phyloP scores from a whole-genome alignment of 2,888 invertebrate genomes.

The Sphinx pinastri region DNA sequence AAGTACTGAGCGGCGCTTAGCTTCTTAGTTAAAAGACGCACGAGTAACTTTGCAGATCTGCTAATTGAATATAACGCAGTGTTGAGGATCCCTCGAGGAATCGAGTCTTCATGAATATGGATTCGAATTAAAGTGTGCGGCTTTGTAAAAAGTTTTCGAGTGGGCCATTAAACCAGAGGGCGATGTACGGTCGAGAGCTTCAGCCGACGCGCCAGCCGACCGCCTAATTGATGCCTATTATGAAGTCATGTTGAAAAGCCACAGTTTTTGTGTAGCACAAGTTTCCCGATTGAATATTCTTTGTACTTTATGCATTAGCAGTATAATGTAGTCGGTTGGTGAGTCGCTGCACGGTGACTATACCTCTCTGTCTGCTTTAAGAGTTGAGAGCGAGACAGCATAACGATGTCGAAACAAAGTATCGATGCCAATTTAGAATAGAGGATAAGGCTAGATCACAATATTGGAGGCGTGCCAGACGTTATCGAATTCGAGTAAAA shows the following conservation, averaged over 20 bases:
- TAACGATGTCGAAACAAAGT: slow-evolving; percentile 43
- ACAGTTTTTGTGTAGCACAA: slow-evolving; percentile 11
- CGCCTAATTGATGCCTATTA: slow-evolving; percentile 27
- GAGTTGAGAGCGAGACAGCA: slow-evolving; percentile 14
- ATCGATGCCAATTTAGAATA: slow-evolving; percentile 41
- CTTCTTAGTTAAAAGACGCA: slow-evolving; percentile 42
- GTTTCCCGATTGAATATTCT: slow-evolving; percentile 3
- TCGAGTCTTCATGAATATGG: slow-evolving; percentile 74
- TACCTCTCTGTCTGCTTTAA: neutral
- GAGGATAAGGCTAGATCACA: slow-evolving; percentile 39
- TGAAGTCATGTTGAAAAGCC: slow-evolving; percentile 19
- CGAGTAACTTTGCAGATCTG: slow-evolving; percentile 26
- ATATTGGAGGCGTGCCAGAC: slow-evolving; percentile 67
- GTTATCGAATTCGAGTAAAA: slow-evolving; percentile 74
- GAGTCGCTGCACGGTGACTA: neutral
- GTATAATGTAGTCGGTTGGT: neutral
- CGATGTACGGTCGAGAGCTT: slow-evolving; percentile 45
- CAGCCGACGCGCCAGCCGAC: slow-evolving; percentile 27
- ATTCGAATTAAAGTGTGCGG: slow-evolving; percentile 61
- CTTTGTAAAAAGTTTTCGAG: slow-evolving; percentile 67
- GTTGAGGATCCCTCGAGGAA: slow-evolving; percentile 51
- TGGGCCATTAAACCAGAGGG: slow-evolving; percentile 58
- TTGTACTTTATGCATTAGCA: slow-evolving; percentile 5
- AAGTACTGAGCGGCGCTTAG: slow-evolving; percentile 36
- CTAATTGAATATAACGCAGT: slow-evolving; percentile 76